Conservation (phyloP, 1,140 invertebrate species). For the Zaprionus ghesquierei region DNA sequence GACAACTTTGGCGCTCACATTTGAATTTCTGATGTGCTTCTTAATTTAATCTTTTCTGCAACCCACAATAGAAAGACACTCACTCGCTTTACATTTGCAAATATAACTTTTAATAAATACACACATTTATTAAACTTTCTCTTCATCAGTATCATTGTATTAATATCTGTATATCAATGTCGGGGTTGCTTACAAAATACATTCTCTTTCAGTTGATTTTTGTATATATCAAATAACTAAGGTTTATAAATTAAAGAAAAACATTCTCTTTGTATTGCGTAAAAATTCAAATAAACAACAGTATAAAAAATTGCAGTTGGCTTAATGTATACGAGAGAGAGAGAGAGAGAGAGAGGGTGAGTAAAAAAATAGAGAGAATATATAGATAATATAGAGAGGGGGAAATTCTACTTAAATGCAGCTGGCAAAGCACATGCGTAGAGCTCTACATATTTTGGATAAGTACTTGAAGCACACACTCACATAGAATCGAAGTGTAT, state of each 20-base stretch:
- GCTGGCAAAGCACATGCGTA: conserved; percentile 37
- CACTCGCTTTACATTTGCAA: conserved; percentile 7
- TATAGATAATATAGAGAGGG: background rate
- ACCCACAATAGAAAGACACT: conserved; percentile 5
- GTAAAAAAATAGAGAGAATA: background rate
- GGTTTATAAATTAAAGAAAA: conserved; percentile 61
- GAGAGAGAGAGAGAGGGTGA: background rate
- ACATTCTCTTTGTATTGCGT: conserved; percentile 58
- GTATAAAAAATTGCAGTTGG: conserved; percentile 58
- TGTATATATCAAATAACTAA: conserved; percentile 57
- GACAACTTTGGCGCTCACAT: conserved; percentile 10
- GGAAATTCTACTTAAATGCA: conserved; percentile 42
- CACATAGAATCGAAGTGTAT: background rate
- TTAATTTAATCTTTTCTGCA: background rate
- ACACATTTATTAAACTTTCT: conserved; percentile 77
- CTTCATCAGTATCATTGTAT: conserved; percentile 69
- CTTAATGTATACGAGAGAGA: conserved; percentile 44
- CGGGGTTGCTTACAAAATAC: conserved; percentile 66
- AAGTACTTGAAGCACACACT: conserved; percentile 55
- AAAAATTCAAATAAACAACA: conserved; percentile 68
- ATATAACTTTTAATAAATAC: conserved; percentile 78
- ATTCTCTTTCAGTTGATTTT: conserved; percentile 21
- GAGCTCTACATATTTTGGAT: conserved; percentile 18
- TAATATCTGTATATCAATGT: conserved; percentile 57
- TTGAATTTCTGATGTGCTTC: conserved; percentile 5